Percentiles rank a stretch among this genome's conserved stretches.
Evolutionary conservation across 2,888 invertebrate species (phyloP).

Genomic region (Muscina levida): DNA sequence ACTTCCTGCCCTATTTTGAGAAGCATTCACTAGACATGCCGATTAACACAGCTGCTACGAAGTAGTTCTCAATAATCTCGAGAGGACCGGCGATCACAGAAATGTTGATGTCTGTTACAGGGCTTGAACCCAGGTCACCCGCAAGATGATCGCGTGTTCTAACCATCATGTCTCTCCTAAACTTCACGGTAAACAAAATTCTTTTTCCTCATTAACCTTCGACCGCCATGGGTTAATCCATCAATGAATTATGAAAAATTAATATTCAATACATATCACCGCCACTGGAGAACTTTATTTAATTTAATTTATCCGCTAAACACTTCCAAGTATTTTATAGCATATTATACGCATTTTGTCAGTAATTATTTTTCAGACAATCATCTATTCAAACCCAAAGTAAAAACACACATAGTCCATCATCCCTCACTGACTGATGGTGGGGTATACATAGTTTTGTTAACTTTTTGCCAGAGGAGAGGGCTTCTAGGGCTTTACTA

Average conservation of each 20-base stretch:
- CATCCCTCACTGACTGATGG: not conserved
- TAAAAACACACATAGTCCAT: not conserved
- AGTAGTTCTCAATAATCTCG: no score
- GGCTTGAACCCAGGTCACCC: no score
- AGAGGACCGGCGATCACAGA: no score
- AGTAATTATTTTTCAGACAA: slow-evolving; percentile 26
- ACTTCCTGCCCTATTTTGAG: no score
- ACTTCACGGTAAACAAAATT: no score
- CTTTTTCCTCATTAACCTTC: no score
- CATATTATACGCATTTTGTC: not conserved
- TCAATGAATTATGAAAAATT: slow-evolving; percentile 25
- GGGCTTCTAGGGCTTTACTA: not conserved
- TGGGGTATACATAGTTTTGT: not conserved
- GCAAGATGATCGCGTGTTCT: no score
- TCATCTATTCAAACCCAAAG: slow-evolving; percentile 7
- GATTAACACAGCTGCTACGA: no score
- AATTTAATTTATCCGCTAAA: slow-evolving; percentile 43
- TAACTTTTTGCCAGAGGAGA: not conserved
- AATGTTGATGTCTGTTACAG: no score
- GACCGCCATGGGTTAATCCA: slow-evolving; percentile 33
- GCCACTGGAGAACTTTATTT: slow-evolving; percentile 22
- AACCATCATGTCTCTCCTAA: no score
- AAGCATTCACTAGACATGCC: no score
- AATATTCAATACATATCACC: slow-evolving; percentile 32
- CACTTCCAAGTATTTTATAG: slow-evolving; percentile 40